A percentile compares a stretch with the other conserved stretches of the same genome.
phyloP scores from a whole-genome alignment of 2,113 vertebrate species.

The Steatornis caripensis region DNA sequence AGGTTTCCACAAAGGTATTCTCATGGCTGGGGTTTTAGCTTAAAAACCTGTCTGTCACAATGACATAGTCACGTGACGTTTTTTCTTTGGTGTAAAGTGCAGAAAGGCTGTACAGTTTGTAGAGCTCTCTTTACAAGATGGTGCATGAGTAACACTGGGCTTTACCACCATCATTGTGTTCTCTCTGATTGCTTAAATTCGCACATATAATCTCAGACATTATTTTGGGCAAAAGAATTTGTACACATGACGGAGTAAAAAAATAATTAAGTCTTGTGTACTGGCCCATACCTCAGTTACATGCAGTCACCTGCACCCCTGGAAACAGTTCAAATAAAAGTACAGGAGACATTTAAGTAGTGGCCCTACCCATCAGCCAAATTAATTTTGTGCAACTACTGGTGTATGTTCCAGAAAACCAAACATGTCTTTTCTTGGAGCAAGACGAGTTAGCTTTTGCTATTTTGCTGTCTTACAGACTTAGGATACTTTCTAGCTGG shows the following conservation, averaged over 20 bases:
- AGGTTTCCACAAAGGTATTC: not conserved
- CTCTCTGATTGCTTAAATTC: not conserved
- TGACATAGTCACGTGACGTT: not conserved
- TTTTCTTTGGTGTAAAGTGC: not conserved
- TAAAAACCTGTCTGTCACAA: not conserved
- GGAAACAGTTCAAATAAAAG: not conserved
- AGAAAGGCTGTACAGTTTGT: not conserved
- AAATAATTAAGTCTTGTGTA: not conserved
- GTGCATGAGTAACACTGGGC: no score
- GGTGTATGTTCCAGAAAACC: not conserved
- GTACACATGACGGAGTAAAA: not conserved
- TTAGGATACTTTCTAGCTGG: not conserved
- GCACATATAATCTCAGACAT: not conserved
- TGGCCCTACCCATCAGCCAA: not conserved
- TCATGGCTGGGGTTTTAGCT: not conserved
- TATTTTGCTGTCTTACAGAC: not conserved
- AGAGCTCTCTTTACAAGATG: not conserved
- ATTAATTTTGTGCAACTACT: not conserved
- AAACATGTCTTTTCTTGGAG: not conserved
- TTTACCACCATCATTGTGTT: accelerated
- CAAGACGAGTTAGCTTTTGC: not conserved
- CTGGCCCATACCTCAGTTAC: not conserved
- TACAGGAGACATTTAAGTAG: not conserved
- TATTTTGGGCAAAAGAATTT: not conserved
- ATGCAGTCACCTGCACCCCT: not conserved